Evolutionary conservation across 2,888 invertebrate genomes (phyloP).

Genomic region (Drosophila paranaensis): DNA sequence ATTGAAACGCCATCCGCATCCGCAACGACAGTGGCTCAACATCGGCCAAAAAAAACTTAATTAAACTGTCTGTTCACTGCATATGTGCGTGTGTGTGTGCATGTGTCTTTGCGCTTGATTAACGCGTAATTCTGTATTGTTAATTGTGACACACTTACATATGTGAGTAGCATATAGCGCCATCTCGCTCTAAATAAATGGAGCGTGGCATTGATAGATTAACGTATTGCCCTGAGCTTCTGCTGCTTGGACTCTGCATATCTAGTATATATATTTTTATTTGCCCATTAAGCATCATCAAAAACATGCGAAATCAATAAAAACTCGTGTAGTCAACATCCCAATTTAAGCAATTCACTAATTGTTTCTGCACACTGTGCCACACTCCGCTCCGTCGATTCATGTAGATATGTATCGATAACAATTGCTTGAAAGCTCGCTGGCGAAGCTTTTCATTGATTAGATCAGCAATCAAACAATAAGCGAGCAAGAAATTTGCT

Average conservation of each 20-base stretch:
- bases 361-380: conserved; percentile 39
- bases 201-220: conserved; percentile 76
- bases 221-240: conserved; percentile 48
- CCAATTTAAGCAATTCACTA: conserved; percentile 48
- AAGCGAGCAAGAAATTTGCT: conserved; percentile 10
- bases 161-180: conserved; percentile 25
- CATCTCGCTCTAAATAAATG: conserved; percentile 48
- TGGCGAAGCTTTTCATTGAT: conserved; percentile 21
- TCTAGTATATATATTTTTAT: background rate
- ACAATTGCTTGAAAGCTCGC: conserved; percentile 20
- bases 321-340: conserved; percentile 40
- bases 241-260: conserved; percentile 26
- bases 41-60: conserved; percentile 45
- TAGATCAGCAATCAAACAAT: conserved; percentile 29
- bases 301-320: conserved; percentile 65
- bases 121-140: conserved; percentile 75
- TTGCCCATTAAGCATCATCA: conserved; percentile 34
- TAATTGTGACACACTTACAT: conserved; percentile 69
- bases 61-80: conserved; percentile 52
- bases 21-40: conserved; percentile 45
- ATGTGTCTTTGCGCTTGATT: conserved; percentile 70
- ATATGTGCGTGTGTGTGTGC: background rate
- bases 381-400: background rate
- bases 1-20: conserved; percentile 51
- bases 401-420: conserved; percentile 2